Percentiles rank a stretch among this genome's conserved stretches.
phyloP scores from a whole-genome alignment of 2,797 vertebrate genomes.

The Trachops cirrhosus region DNA sequence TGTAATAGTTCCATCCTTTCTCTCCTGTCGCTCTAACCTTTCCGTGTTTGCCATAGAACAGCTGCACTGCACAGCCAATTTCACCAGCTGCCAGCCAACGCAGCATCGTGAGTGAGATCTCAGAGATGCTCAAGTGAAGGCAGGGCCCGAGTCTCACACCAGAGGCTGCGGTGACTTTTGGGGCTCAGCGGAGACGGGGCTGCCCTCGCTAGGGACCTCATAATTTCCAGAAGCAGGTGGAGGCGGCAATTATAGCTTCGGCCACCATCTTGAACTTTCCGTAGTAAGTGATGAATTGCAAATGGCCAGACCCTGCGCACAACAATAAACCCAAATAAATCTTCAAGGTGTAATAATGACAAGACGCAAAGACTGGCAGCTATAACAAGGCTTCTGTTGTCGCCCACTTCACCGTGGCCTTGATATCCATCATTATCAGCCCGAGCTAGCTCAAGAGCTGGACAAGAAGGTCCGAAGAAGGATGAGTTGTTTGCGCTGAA shows the following conservation, averaged over 20 bases:
- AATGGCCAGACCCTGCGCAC: constrained; percentile 88
- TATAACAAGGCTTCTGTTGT: constrained; percentile 93
- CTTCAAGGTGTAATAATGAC: constrained; percentile 93
- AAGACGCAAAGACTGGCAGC: constrained; percentile 91
- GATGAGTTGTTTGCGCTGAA: constrained; percentile 91
- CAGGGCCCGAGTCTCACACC: not conserved
- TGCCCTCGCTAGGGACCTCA: constrained; percentile 87
- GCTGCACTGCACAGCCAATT: not conserved
- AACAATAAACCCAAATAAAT: constrained; percentile 94
- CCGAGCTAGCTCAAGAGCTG: constrained; percentile 85
- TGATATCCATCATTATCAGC: constrained; percentile 93
- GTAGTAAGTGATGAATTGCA: constrained; percentile 91
- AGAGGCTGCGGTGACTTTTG: constrained; percentile 16
- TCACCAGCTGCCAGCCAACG: not conserved
- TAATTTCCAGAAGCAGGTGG: constrained; percentile 91
- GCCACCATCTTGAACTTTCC: constrained; percentile 88
- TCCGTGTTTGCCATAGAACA: not conserved
- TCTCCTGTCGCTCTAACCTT: not conserved
- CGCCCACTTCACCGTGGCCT: constrained; percentile 89
- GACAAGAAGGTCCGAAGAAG: constrained; percentile 91
- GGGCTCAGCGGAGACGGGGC: constrained; percentile 62
- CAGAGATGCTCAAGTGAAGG: not conserved
- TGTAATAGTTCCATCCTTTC: not conserved
- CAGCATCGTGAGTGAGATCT: not conserved
- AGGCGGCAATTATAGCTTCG: constrained; percentile 89